These are phyloP conservation scores for Ptilonorhynchus violaceus DNA, from an alignment of 2,113 vertebrate species.

Conservation along the genomic window DNA sequence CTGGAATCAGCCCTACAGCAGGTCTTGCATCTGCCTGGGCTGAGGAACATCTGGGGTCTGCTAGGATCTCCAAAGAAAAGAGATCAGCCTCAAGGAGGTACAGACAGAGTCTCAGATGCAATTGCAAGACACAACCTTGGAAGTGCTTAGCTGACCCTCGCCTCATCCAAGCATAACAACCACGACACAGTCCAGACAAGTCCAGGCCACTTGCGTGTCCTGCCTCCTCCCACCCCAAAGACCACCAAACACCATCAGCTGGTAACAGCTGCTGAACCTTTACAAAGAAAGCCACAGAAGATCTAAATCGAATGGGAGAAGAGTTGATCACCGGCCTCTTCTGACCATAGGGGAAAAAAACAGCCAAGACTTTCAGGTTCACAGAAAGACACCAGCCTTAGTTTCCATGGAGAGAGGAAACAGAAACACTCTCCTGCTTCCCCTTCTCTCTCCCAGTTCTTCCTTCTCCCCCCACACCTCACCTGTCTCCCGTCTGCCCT, in stretches of 20 bases:
- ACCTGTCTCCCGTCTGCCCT: neutral
- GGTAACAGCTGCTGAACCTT: neutral
- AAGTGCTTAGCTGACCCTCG: neutral
- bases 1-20: neutral
- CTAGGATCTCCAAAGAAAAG: neutral
- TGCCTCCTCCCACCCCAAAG: neutral
- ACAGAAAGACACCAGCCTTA: neutral
- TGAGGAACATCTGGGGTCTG: neutral
- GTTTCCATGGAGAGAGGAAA: neutral
- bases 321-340: neutral
- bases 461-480: neutral
- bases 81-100: neutral
- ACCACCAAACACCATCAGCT: neutral
- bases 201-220: neutral
- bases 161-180: neutral
- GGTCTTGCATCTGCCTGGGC: neutral
- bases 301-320: accelerated
- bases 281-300: neutral
- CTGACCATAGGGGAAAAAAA: neutral
- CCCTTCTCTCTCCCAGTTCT: neutral
- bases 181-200: neutral
- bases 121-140: neutral
- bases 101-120: neutral
- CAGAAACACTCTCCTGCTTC: neutral
- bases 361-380: neutral